Evolutionary conservation across 2,888 invertebrate species (phyloP).

Genomic region (Chromoteleia sp.): DNA sequence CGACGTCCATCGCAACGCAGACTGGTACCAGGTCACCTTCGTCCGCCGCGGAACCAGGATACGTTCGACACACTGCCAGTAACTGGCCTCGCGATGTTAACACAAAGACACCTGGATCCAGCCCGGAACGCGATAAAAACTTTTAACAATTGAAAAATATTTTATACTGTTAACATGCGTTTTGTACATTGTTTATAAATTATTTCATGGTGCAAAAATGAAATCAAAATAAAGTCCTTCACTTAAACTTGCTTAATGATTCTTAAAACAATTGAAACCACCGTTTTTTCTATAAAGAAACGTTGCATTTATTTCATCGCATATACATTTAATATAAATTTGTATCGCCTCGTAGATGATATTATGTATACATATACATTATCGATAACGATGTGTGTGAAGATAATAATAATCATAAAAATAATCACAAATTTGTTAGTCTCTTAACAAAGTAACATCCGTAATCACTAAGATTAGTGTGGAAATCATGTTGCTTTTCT

Average conservation of each 20-base stretch:
- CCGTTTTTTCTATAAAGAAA: slow-evolving; percentile 61
- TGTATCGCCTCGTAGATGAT: slow-evolving; percentile 75
- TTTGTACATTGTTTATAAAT: slow-evolving; percentile 26
- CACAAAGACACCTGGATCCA: slow-evolving; percentile 86
- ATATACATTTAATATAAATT: slow-evolving; percentile 76
- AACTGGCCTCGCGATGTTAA: slow-evolving; percentile 86
- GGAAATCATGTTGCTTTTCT: slow-evolving; percentile 67
- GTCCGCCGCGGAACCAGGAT: slow-evolving; percentile 90
- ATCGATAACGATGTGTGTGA: slow-evolving; percentile 73
- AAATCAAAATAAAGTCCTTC: neutral
- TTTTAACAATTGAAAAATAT: slow-evolving; percentile 22
- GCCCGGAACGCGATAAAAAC: slow-evolving; percentile 46
- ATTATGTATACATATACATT: slow-evolving; percentile 77
- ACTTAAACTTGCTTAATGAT: too few relatives aligned
- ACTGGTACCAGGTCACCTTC: slow-evolving; percentile 82
- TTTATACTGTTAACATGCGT: neutral
- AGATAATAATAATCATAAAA: slow-evolving; percentile 51
- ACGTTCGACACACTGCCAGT: slow-evolving; percentile 90
- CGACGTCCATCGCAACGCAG: slow-evolving; percentile 78
- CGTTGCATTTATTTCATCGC: slow-evolving; percentile 68
- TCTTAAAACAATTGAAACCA: too few relatives aligned
- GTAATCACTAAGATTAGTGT: slow-evolving; percentile 77
- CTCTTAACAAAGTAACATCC: slow-evolving; percentile 72
- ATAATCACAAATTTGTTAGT: slow-evolving; percentile 79
- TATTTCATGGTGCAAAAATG: neutral